These are phyloP conservation scores for Styela clava DNA, from an alignment of 23 tunicate species.

Conservation along the genomic window DNA sequence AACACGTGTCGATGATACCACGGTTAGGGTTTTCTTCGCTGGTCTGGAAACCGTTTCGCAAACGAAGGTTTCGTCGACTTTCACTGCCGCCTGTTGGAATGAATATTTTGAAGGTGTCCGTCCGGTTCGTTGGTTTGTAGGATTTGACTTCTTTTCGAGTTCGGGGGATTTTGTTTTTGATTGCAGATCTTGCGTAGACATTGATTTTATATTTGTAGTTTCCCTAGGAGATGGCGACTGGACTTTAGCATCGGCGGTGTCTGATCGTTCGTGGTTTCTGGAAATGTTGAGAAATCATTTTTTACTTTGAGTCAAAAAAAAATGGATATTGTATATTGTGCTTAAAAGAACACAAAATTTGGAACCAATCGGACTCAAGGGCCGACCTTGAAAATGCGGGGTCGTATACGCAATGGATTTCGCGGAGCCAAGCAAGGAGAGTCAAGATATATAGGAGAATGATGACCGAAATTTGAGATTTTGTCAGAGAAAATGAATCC, in stretches of 20 bases:
- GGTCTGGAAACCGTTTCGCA: neutral
- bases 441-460: too few relatives aligned
- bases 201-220: neutral
- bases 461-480: too few relatives aligned
- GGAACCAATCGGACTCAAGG: too few relatives aligned
- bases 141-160: neutral
- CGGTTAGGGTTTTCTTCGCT: neutral
- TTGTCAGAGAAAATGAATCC: too few relatives aligned
- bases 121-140: neutral
- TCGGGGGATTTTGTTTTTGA: neutral
- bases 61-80: constrained; percentile 8
- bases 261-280: neutral
- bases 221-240: too few relatives aligned
- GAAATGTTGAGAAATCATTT: neutral
- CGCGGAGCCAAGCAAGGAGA: too few relatives aligned
- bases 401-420: too few relatives aligned
- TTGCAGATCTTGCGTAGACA: neutral
- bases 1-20: neutral
- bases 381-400: too few relatives aligned
- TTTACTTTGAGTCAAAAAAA: neutral
- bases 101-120: neutral
- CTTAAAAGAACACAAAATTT: too few relatives aligned
- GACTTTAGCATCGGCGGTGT: neutral
- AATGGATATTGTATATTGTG: neutral
- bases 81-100: neutral